A percentile compares a stretch with the other conserved stretches of the same genome.
Conservation (phyloP, 2,888 invertebrate species). For the Synanthedon andrenaeformis region DNA sequence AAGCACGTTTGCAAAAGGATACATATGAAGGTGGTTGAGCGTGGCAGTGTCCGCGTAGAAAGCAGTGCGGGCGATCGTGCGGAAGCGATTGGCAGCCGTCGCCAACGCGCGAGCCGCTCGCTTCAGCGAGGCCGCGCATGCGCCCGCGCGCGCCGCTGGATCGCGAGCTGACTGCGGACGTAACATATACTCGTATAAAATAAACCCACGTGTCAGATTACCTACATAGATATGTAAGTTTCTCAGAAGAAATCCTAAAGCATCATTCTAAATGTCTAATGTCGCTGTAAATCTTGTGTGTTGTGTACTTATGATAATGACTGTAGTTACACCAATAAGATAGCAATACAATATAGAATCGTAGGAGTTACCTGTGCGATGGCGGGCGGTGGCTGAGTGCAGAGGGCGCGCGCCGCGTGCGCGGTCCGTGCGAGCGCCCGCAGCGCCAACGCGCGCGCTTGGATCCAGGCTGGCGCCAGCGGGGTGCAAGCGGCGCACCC, state of each 20-base stretch:
- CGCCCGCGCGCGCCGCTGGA: constrained; percentile 40
- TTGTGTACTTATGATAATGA: too few species aligned
- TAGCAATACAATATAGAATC: too few species aligned
- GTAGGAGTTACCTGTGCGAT: constrained; percentile 73
- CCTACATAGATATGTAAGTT: too few species aligned
- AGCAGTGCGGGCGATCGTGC: constrained; percentile 44
- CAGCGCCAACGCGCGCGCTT: constrained; percentile 80
- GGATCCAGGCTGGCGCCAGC: constrained; percentile 34
- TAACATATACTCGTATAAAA: not conserved
- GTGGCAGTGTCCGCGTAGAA: constrained; percentile 54
- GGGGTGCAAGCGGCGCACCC: constrained; percentile 33
- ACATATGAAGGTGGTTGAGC: constrained; percentile 48
- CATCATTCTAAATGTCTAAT: too few species aligned
- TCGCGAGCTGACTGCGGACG: constrained; percentile 36
- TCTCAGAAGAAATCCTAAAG: too few species aligned
- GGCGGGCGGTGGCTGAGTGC: constrained; percentile 93
- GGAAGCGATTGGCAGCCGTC: constrained; percentile 29
- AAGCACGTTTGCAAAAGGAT: constrained; percentile 14
- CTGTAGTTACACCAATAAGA: too few species aligned
- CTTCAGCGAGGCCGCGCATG: constrained; percentile 38
- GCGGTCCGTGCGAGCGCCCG: constrained; percentile 68
- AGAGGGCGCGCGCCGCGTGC: constrained; percentile 77
- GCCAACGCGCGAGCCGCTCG: constrained; percentile 30
- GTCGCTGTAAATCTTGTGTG: too few species aligned
- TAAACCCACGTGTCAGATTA: too few species aligned